phyloP scores from a whole-genome alignment of 2,888 invertebrate species.

The Synergus itoensis region DNA sequence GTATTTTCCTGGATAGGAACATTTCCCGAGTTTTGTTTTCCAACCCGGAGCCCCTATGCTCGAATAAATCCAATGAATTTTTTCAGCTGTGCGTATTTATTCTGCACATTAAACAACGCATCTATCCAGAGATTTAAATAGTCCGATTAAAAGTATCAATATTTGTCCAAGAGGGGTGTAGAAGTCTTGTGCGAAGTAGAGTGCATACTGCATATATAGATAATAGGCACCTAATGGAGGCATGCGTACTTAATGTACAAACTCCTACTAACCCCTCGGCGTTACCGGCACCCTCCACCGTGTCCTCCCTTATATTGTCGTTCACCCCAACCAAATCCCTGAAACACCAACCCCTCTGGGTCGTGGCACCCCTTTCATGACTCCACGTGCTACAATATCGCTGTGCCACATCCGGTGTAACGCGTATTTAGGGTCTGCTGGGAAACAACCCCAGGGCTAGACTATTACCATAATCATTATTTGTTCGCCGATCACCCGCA shows the following conservation, averaged over 20 bases:
- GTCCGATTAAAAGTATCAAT: conserved; percentile 74
- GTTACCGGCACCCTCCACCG: conserved; percentile 43
- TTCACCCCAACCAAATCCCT: conserved; percentile 44
- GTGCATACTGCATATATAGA: conserved; percentile 5
- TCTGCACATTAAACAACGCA: conserved; percentile 52
- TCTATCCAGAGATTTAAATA: conserved; percentile 57
- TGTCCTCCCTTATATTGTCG: conserved; percentile 50
- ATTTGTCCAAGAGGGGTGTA: conserved; percentile 65
- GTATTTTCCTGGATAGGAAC: not conserved
- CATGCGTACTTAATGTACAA: conserved; percentile 36
- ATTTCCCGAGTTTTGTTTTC: not conserved
- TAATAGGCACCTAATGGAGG: conserved; percentile 40
- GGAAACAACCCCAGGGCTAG: conserved; percentile 42
- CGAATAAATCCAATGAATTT: conserved; percentile 42
- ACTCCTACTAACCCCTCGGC: conserved; percentile 40
- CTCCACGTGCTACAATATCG: conserved; percentile 63
- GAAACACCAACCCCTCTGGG: conserved; percentile 46
- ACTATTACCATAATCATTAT: conserved; percentile 65
- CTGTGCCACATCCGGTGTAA: conserved; percentile 65
- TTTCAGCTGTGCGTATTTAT: conserved; percentile 60
- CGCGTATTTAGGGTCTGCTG: conserved; percentile 50
- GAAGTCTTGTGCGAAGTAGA: conserved; percentile 54
- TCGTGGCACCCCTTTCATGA: conserved; percentile 58
- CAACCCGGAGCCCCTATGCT: conserved; percentile 1
- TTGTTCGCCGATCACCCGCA: conserved; percentile 58